Percentiles rank a stretch among this genome's conserved stretches.
Evolutionary conservation across 2,888 invertebrate species (phyloP).

Genomic region (Heteropelma amictum): DNA sequence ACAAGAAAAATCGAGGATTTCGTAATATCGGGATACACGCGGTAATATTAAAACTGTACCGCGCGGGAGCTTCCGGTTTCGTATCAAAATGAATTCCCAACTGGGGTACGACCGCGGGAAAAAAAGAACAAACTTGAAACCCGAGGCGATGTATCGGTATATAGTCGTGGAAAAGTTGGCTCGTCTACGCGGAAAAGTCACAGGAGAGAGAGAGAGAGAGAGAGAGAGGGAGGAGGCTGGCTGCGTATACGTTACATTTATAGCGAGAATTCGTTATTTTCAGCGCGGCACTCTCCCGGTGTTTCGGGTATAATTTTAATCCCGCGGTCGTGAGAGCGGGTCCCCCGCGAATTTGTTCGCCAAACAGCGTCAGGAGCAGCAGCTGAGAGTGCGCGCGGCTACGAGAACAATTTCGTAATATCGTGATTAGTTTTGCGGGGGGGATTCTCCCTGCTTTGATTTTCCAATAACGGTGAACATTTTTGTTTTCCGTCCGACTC

Average conservation of each 20-base stretch:
- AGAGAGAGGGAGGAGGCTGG: too few relatives aligned
- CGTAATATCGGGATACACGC: not conserved
- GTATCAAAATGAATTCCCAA: conserved; percentile 50
- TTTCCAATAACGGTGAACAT: conserved; percentile 51
- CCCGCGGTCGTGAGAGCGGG: conserved; percentile 15
- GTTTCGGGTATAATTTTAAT: conserved; percentile 31
- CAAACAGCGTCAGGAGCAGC: too few relatives aligned
- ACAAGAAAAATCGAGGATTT: not conserved
- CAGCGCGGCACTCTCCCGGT: not conserved
- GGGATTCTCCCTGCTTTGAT: conserved; percentile 48
- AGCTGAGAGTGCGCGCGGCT: too few relatives aligned
- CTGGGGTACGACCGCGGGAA: conserved; percentile 20
- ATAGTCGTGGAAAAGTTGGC: conserved; percentile 27
- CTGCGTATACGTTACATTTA: too few relatives aligned
- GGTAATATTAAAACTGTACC: not conserved
- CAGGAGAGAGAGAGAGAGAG: not conserved
- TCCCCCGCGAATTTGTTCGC: conserved; percentile 30
- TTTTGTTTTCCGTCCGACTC: not conserved
- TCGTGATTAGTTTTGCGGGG: conserved; percentile 52
- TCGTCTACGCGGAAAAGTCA: conserved; percentile 36
- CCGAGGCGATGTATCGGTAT: not conserved
- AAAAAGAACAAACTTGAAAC: conserved; percentile 23
- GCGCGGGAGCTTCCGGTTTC: conserved; percentile 17
- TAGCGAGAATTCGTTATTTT: not conserved
- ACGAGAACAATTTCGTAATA: conserved; percentile 51